A percentile compares a stretch with the other conserved stretches of the same genome.
Conservation (phyloP, 2,888 invertebrate species). For the Eristalinus sepulchralis region DNA sequence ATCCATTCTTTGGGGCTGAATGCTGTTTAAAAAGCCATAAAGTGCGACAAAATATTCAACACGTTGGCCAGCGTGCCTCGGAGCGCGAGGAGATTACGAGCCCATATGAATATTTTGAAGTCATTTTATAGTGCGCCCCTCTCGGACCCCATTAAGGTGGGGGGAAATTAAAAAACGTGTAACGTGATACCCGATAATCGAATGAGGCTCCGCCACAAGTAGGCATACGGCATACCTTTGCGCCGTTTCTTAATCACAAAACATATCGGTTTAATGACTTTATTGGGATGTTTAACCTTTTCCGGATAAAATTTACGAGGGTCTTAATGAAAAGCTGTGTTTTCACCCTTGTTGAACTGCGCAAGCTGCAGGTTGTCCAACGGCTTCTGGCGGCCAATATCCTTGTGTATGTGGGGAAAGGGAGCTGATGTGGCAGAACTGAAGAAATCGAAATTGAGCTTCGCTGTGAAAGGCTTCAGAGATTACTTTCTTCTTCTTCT, state of each 20-base stretch:
- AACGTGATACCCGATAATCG: conserved; percentile 47
- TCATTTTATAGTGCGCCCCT: conserved; percentile 34
- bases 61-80: background rate
- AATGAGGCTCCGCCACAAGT: background rate
- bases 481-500: no score
- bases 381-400: background rate
- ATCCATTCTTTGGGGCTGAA: conserved; percentile 47
- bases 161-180: conserved; percentile 43
- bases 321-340: conserved; percentile 15
- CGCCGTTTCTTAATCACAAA: conserved; percentile 32
- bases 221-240: conserved; percentile 10
- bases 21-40: conserved; percentile 66
- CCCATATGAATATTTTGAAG: conserved; percentile 51
- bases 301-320: conserved; percentile 28
- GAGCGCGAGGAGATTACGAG: background rate
- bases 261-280: conserved; percentile 50
- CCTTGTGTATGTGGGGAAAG: background rate
- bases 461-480: no score
- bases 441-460: no score
- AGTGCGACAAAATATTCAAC: conserved; percentile 45
- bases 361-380: background rate
- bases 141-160: conserved; percentile 36
- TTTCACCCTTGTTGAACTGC: conserved; percentile 6
- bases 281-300: conserved; percentile 42
- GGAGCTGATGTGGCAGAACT: no score